These are phyloP conservation scores for Grapholita molesta DNA, from an alignment of 1,140 invertebrate genomes.

Conservation along the genomic window DNA sequence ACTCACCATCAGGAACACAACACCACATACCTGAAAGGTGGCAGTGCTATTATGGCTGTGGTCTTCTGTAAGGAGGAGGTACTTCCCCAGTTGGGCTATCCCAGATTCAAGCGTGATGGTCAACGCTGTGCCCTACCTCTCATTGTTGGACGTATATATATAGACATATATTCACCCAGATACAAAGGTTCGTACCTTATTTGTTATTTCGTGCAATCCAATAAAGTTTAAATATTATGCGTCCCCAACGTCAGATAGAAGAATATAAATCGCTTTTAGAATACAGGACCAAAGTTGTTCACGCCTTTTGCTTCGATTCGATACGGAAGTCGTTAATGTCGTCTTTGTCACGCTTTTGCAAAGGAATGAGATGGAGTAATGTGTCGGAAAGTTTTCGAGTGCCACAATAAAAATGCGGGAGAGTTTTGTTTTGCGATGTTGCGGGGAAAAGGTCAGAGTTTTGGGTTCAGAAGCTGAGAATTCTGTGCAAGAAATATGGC, in stretches of 20 bases:
- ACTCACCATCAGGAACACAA: too few species aligned
- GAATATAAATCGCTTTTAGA: neutral
- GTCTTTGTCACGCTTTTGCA: neutral
- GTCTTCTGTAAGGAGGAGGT: too few species aligned
- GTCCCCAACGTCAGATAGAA: neutral
- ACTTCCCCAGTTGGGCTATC: too few species aligned
- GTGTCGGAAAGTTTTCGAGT: neutral
- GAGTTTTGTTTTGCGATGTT: constrained; percentile 5
- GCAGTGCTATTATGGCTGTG: too few species aligned
- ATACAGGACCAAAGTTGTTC: neutral
- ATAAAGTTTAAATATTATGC: neutral
- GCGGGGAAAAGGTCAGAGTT: neutral
- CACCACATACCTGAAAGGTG: too few species aligned
- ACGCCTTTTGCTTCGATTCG: neutral
- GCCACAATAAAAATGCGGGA: neutral
- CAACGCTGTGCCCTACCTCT: too few species aligned
- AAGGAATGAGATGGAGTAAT: neutral
- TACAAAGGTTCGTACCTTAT: neutral
- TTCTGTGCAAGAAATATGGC: neutral
- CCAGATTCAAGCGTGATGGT: too few species aligned
- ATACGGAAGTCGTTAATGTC: constrained; percentile 3
- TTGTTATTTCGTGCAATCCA: neutral
- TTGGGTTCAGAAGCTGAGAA: neutral
- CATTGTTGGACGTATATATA: too few species aligned
- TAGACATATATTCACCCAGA: too few species aligned